Evolutionary conservation across 2,888 invertebrate genomes (phyloP).

Genomic region (Agapetus fuscipes): DNA sequence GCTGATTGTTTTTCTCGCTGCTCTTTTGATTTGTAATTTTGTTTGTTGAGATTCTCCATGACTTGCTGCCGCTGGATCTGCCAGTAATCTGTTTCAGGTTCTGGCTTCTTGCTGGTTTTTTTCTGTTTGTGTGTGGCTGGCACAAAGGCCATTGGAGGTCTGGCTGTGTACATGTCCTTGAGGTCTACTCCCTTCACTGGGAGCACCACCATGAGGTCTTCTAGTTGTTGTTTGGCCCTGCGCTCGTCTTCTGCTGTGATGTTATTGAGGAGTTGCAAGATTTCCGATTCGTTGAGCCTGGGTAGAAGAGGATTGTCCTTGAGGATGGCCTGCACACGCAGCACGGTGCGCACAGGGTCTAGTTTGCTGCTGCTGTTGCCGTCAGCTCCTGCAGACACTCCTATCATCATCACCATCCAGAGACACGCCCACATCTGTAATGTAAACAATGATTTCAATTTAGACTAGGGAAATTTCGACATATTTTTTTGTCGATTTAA

Average conservation of each 20-base stretch:
- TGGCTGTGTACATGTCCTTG: conserved; percentile 52
- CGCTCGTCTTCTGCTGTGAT: conserved; percentile 44
- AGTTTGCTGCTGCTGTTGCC: too few relatives aligned
- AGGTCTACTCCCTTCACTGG: conserved; percentile 51
- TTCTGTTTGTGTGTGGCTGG: conserved; percentile 26
- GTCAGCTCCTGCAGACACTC: too few relatives aligned
- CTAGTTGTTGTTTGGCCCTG: conserved; percentile 26
- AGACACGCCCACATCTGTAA: too few relatives aligned
- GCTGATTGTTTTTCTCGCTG: conserved; percentile 24
- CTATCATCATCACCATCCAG: too few relatives aligned
- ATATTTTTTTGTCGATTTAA: too few relatives aligned
- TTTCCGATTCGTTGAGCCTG: conserved; percentile 52
- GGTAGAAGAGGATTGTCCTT: conserved; percentile 52
- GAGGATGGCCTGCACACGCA: conserved; percentile 57
- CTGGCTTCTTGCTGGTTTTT: conserved; percentile 1
- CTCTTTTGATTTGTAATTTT: conserved; percentile 2
- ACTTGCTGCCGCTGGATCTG: conserved; percentile 8
- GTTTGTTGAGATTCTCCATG: conserved; percentile 10
- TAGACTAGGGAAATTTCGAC: too few relatives aligned
- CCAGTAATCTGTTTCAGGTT: conserved; percentile 9
- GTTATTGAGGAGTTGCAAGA: conserved; percentile 56
- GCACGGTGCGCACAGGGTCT: conserved; percentile 45
- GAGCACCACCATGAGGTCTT: conserved; percentile 56
- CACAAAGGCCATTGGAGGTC: conserved; percentile 52
- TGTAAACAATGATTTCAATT: too few relatives aligned